These are phyloP conservation scores for Bovichtus variegatus DNA, from an alignment of 2,797 vertebrate species.

Conservation along the genomic window DNA sequence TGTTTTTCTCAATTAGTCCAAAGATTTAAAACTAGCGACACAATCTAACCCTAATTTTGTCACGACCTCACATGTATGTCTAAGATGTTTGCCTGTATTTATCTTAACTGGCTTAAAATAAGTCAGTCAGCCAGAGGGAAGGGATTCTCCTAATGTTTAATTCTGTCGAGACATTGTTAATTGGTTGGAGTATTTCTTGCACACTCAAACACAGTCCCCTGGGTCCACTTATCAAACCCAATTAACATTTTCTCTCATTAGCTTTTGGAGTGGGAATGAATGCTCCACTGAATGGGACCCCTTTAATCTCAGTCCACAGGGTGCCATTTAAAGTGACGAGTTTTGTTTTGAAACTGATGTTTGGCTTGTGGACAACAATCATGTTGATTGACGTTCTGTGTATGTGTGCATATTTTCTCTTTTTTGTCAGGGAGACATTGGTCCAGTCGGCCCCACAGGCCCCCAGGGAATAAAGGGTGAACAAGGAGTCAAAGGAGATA, in stretches of 20 bases:
- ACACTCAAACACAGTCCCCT: slow-evolving; percentile 59
- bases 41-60: neutral
- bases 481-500: slow-evolving; percentile 90
- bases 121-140: slow-evolving; percentile 37
- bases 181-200: slow-evolving; percentile 58
- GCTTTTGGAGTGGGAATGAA: slow-evolving; percentile 51
- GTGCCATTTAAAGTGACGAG: slow-evolving; percentile 44
- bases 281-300: slow-evolving; percentile 43
- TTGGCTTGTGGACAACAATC: slow-evolving; percentile 9
- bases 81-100: slow-evolving; percentile 21
- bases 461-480: slow-evolving; percentile 87
- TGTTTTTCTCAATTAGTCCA: neutral
- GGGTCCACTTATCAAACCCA: slow-evolving; percentile 68
- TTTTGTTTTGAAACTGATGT: slow-evolving; percentile 28
- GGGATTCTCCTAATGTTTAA: slow-evolving; percentile 54
- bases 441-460: slow-evolving; percentile 85
- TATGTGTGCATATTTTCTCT: slow-evolving; percentile 11
- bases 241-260: slow-evolving; percentile 70
- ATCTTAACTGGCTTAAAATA: slow-evolving; percentile 23
- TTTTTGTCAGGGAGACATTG: slow-evolving; percentile 86
- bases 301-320: slow-evolving; percentile 61
- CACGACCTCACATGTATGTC: neutral
- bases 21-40: slow-evolving; percentile 6
- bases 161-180: slow-evolving; percentile 65
- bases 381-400: slow-evolving; percentile 21